Evolutionary conservation across 2,797 vertebrate genomes (phyloP).

Genomic region (Anguilla anguilla): DNA sequence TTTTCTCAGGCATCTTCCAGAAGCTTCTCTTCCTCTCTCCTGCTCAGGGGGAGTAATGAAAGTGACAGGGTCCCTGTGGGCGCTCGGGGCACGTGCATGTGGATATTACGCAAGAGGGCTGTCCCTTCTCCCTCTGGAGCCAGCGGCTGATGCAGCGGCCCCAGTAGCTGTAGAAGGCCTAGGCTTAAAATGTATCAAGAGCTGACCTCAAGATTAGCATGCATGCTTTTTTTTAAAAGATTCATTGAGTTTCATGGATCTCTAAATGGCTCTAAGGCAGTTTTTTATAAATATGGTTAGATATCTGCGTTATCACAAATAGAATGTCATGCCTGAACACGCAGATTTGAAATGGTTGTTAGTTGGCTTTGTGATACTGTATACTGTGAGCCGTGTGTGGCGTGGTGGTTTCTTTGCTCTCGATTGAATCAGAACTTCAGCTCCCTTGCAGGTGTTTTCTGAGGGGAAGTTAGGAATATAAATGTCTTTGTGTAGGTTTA

Average conservation of each 20-base stretch:
- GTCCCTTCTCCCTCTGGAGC: neutral
- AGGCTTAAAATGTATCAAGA: neutral
- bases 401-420: neutral
- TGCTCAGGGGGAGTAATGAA: neutral
- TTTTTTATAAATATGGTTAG: neutral
- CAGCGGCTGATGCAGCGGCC: neutral
- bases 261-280: neutral
- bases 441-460: neutral
- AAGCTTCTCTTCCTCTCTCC: neutral
- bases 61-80: neutral
- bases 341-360: neutral
- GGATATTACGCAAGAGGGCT: conserved; percentile 1
- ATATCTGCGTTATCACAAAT: neutral
- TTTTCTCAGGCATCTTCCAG: neutral
- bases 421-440: neutral
- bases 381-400: neutral
- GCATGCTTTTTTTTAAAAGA: neutral
- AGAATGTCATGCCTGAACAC: neutral
- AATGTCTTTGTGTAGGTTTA: neutral
- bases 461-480: neutral
- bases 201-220: neutral
- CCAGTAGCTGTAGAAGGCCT: neutral
- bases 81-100: neutral
- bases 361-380: neutral
- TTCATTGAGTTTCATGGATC: neutral